Conservation (phyloP, 2,888 invertebrate genomes). For the Drosophila mimetica region DNA sequence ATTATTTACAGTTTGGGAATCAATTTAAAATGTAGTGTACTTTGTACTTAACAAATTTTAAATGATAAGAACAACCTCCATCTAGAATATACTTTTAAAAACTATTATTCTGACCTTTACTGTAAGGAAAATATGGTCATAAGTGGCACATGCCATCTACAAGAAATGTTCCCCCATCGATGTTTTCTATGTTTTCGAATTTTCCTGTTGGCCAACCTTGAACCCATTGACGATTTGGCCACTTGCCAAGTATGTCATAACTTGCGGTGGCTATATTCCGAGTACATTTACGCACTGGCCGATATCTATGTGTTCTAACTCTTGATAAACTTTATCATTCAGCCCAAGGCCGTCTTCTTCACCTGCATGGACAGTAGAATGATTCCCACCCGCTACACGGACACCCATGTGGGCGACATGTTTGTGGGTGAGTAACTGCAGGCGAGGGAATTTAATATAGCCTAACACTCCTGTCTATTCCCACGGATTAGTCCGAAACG, state of each 20-base stretch:
- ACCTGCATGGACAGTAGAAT: slow-evolving; percentile 99
- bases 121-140: too few species aligned
- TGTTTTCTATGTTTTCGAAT: slow-evolving; percentile 7
- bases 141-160: neutral
- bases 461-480: slow-evolving; percentile 44
- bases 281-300: slow-evolving; percentile 26
- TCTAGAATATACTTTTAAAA: too few species aligned
- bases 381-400: slow-evolving; percentile 97
- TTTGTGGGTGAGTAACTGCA: slow-evolving; percentile 90
- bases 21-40: too few species aligned
- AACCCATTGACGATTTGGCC: slow-evolving; percentile 53
- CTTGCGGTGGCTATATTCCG: slow-evolving; percentile 24
- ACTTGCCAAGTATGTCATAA: slow-evolving; percentile 52
- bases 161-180: slow-evolving; percentile 4
- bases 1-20: neutral
- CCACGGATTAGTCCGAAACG: slow-evolving; percentile 93
- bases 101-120: neutral
- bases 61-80: too few species aligned
- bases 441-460: neutral
- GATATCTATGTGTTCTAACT: slow-evolving; percentile 41
- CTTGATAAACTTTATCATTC: slow-evolving; percentile 82
- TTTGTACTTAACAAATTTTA: too few species aligned
- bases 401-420: slow-evolving; percentile 98
- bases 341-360: slow-evolving; percentile 98
- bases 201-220: slow-evolving; percentile 36